Evolutionary conservation across 2,113 vertebrate species (phyloP), one percentile per base, ranked within the genome.

Genomic region (Smithornis capensis): DNA sequence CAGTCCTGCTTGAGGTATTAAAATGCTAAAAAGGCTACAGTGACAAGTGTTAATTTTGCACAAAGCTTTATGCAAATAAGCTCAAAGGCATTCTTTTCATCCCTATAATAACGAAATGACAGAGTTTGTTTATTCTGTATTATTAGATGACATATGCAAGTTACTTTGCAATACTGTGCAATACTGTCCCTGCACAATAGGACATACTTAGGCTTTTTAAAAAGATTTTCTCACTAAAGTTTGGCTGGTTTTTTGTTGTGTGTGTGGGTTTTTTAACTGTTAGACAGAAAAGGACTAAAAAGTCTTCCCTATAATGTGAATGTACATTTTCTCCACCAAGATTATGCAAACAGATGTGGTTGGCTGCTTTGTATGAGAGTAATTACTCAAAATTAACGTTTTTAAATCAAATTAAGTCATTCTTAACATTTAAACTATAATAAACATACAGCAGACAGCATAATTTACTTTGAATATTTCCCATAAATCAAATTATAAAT

Each of bases 1-100:
- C 98, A 98, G 98, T 98, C 98, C 98, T 98, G 98, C 98, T 98
- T 98, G 98, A 98, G 98, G 98, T 98, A 98, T 98, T 98, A 98
- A 98, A 98, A 98, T 98, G 98, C 98, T 98, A 98, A 98, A 98
- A 98, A 98, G 98, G 98, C 98, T 98, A 98, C 97, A 98, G 98
- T 98, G 98, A 98, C 98, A 98, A 98, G 97, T 98, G 98, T 98
- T 98, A 98, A 98, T 98, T 98, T 98, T 98, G 97, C 98, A 98
- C 98, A 98, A 98, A 98, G 98, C 98, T 98, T 98, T 98, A 98
- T 98, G 98, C 98, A 98, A 98, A 98, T 98, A 98, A 98, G 98
- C 98, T 98, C 98, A 98, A 98, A 98, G 98, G 98, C 98, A 98
- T 98, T 98, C 98, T 98, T 98, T 98, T 98, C 97, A 98, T 98